A percentile compares a stretch with the other conserved stretches of the same genome.
These are phyloP conservation scores for Scophthalmus maximus DNA, from an alignment of 2,113 vertebrate genomes.

Conservation along the genomic window DNA sequence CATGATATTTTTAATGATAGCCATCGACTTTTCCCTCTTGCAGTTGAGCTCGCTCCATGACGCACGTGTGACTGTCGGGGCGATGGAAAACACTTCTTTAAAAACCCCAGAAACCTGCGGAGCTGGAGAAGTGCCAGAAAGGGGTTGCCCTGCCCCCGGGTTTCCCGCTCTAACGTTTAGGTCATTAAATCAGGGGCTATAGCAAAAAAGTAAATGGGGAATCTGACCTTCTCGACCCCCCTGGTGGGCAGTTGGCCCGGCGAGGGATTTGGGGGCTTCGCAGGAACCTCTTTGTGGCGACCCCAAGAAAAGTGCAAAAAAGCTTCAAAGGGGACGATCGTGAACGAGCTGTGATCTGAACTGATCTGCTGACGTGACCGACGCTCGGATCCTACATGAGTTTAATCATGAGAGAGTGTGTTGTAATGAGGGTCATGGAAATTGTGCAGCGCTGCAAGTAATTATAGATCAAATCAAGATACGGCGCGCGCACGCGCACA, in stretches of 20 bases:
- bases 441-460: slow-evolving; percentile 39
- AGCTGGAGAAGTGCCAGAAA: slow-evolving; percentile 22
- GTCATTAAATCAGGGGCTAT: slow-evolving; percentile 22
- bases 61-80: slow-evolving; percentile 51
- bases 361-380: too few relatives aligned
- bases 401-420: slow-evolving; percentile 47
- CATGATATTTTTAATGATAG: slow-evolving; percentile 63
- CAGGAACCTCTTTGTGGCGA: too few relatives aligned
- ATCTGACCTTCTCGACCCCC: slow-evolving; percentile 64
- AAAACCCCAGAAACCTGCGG: slow-evolving; percentile 25
- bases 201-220: slow-evolving; percentile 9
- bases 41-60: slow-evolving; percentile 42
- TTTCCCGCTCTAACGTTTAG: slow-evolving; percentile 11
- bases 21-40: slow-evolving; percentile 65
- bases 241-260: slow-evolving; percentile 40
- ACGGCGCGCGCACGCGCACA: too few relatives aligned
- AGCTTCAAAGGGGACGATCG: slow-evolving; percentile 49
- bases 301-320: too few relatives aligned
- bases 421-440: slow-evolving; percentile 43
- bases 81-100: too few relatives aligned
- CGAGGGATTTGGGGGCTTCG: too few relatives aligned
- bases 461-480: slow-evolving; percentile 19
- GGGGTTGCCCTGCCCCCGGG: slow-evolving; percentile 24
- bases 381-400: slow-evolving; percentile 40
- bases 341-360: too few relatives aligned